phyloP scores from a whole-genome alignment of 2,113 vertebrate genomes.

The Heterotilapia buettikoferi region DNA sequence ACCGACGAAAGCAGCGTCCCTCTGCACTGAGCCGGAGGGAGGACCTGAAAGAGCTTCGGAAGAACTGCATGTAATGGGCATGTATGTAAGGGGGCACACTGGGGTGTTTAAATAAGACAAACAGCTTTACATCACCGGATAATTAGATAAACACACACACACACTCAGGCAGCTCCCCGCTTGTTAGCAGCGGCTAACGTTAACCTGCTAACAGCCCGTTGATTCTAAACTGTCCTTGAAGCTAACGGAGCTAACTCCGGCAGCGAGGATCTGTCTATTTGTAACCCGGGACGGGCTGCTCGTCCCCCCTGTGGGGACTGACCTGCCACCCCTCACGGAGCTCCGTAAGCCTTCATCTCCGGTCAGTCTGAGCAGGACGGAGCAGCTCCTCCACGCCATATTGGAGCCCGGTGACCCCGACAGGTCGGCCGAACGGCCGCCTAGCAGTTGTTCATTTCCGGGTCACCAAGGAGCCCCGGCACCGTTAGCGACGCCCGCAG shows the following conservation, averaged over 20 bases:
- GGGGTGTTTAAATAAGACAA: background rate
- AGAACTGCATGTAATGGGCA: background rate
- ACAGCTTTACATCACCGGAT: background rate
- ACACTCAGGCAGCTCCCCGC: background rate
- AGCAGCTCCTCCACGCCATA: constrained; percentile 70
- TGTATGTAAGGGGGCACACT: background rate
- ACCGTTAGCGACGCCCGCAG: background rate
- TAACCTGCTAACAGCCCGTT: background rate
- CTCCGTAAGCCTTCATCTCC: background rate
- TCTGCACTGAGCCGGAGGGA: background rate
- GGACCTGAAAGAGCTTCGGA: background rate
- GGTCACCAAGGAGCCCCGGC: background rate
- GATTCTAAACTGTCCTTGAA: background rate
- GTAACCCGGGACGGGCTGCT: background rate
- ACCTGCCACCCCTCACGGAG: constrained; percentile 43
- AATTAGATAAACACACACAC: background rate
- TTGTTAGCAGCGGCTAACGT: background rate
- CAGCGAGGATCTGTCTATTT: background rate
- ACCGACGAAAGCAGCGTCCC: background rate
- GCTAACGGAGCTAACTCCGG: background rate
- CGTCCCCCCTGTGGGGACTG: background rate
- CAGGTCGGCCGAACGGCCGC: fast-evolving
- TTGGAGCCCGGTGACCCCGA: background rate
- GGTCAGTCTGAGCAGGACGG: constrained; percentile 30
- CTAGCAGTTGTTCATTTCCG: background rate